Base-by-base conservation (phyloP, 2,888 invertebrate genomes). In the Micropterix aruncella region DNA sequence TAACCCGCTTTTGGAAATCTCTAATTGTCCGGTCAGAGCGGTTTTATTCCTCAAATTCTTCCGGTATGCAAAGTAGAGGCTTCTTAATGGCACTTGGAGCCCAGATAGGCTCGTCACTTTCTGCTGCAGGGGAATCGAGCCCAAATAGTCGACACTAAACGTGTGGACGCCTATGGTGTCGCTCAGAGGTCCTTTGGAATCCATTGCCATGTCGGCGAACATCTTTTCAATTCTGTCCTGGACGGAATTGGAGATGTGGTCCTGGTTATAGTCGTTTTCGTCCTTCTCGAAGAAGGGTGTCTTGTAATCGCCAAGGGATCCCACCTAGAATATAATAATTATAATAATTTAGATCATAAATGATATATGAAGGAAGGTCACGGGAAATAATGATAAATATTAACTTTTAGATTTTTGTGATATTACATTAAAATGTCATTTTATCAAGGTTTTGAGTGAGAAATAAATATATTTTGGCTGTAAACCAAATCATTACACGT, bases 181-280 rank as follows among this genome's bases (percentile, higher is more conserved):
- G 19, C 62, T 59, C 48, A 77, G 72, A 37, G 57, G 60, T 5
- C 42, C 42, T 48, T 61, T 60, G 40, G 72, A 62, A 50, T 71
- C 70, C 44, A 75, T 75, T 2, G 82, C 78, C 55, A 84, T 78
- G 48, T 83, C 83, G 17, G 77, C 78, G 57, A 90, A 90, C 79
- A 90, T 84, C 54, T 82, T 80, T 59, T 90, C 89, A 61, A 91
- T 90, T 54, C 84, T 79, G 14, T 85, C 88, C 61, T 91, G 90
- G 2, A 90, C 87, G 44, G 80, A 80, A 55, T 86, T 86, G 51
- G 63, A 68, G 48, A 61, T 60, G 43, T 60, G 64, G 43, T 57
- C 65, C 48, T 63, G 61, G 50, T 65, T 64, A 55, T 67, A 69
- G 45, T 59, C 60, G 9, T 17, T 40, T 48, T 63, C 62, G 47